A percentile compares a stretch with the other conserved stretches of the same genome.
Evolutionary conservation across 2,888 invertebrate genomes (phyloP).

Genomic region (Agrochola lychnidis): DNA sequence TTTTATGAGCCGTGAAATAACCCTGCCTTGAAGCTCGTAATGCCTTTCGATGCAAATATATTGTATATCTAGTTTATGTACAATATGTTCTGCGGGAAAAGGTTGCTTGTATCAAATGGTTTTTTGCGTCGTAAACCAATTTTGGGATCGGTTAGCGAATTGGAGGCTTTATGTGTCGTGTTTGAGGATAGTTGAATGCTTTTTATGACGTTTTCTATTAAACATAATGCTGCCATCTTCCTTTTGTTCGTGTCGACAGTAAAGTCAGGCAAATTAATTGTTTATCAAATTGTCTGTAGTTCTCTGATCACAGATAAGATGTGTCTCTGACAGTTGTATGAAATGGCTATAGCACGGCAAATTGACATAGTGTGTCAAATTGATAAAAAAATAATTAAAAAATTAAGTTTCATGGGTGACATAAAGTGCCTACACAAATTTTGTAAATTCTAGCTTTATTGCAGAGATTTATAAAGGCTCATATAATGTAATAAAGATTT

Average conservation of each 20-base stretch:
- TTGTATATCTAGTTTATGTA: constrained; percentile 62
- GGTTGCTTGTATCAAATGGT: constrained; percentile 48
- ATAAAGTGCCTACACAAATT: neutral
- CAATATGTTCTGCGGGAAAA: constrained; percentile 51
- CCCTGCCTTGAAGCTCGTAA: constrained; percentile 62
- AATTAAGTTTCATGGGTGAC: neutral
- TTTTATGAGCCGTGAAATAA: constrained; percentile 78
- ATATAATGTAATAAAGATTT: constrained; percentile 39
- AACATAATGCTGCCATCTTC: constrained; percentile 3
- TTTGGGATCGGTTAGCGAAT: constrained; percentile 50
- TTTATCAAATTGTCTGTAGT: neutral
- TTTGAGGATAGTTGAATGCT: constrained; percentile 31
- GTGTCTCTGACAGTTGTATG: neutral
- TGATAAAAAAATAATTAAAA: too few species aligned
- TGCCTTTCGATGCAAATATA: constrained; percentile 69
- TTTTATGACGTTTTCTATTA: constrained; percentile 40
- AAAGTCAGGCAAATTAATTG: neutral
- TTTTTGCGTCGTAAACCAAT: constrained; percentile 59
- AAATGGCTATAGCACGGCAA: neutral
- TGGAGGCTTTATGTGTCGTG: constrained; percentile 43
- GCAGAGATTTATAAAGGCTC: constrained; percentile 12
- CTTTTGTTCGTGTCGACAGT: neutral
- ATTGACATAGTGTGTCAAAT: neutral
- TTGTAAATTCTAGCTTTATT: neutral
- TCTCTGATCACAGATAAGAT: too few species aligned